phyloP scores from a whole-genome alignment of 2,888 invertebrate genomes.

The Dolichopus griseipennis region DNA sequence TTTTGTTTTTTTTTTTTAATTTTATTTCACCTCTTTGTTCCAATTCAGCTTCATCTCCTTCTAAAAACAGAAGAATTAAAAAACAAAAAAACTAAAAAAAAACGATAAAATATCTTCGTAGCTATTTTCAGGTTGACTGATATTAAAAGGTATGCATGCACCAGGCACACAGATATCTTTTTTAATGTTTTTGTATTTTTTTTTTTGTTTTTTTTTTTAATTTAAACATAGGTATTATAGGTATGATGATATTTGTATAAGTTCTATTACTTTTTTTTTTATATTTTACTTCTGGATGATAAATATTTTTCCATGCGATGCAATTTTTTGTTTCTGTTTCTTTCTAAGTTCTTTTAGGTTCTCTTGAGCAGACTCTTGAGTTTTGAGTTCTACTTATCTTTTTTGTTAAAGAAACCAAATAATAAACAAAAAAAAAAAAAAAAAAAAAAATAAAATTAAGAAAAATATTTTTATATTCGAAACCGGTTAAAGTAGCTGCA shows the following conservation, averaged over 20 bases:
- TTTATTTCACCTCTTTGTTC: background rate
- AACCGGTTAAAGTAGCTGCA: background rate
- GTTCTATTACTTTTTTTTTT: background rate
- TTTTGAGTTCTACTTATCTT: background rate
- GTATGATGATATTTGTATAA: background rate
- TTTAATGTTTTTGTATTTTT: background rate
- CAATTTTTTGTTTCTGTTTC: background rate
- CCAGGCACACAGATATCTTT: slow-evolving; percentile 1
- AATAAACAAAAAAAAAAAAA: too few relatives aligned
- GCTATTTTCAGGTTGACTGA: background rate
- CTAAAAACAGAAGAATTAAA: background rate
- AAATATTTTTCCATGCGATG: background rate
- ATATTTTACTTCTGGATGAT: background rate
- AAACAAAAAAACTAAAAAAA: background rate
- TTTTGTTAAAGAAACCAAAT: too few relatives aligned
- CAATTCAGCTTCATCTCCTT: background rate
- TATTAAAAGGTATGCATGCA: slow-evolving; percentile 1
- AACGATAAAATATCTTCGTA: background rate
- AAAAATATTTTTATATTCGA: background rate
- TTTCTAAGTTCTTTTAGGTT: background rate
- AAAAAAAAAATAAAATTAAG: too few relatives aligned
- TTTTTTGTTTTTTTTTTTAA: background rate
- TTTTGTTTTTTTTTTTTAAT: background rate
- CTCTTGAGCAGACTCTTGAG: background rate
- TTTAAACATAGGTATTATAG: background rate